These are phyloP conservation scores for Synchiropus splendidus DNA, from an alignment of 2,113 vertebrate genomes.

Conservation along the genomic window DNA sequence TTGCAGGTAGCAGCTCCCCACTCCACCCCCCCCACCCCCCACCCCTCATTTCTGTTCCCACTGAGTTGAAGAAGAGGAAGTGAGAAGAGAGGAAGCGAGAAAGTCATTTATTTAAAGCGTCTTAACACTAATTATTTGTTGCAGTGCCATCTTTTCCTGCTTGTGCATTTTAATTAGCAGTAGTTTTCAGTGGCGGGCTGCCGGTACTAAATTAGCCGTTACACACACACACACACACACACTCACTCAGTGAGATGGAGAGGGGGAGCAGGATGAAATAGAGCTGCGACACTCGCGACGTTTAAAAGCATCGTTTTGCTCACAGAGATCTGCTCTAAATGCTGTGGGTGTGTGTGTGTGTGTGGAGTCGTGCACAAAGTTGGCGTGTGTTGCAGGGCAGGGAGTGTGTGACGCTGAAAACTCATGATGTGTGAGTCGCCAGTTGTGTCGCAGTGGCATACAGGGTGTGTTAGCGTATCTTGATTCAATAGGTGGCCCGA, in stretches of 20 bases:
- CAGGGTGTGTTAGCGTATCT: too few relatives aligned
- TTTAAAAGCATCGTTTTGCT: conserved; percentile 17
- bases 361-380: neutral
- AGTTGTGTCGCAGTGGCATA: too few relatives aligned
- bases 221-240: conserved; percentile 22
- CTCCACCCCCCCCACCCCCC: too few relatives aligned
- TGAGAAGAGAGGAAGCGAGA: conserved; percentile 29
- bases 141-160: conserved; percentile 38
- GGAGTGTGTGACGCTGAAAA: neutral
- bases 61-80: too few relatives aligned
- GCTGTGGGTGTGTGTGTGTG: conserved; percentile 8
- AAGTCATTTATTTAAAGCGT: conserved; percentile 58
- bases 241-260: conserved; percentile 11
- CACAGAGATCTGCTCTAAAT: conserved; percentile 18
- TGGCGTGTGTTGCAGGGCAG: too few relatives aligned
- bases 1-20: conserved; percentile 43
- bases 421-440: too few relatives aligned
- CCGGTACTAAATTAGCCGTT: conserved; percentile 59
- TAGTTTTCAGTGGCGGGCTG: conserved; percentile 49
- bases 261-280: conserved; percentile 28
- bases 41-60: too few relatives aligned
- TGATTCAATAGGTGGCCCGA: too few relatives aligned
- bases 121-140: conserved; percentile 69
- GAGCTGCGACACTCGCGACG: conserved; percentile 26
- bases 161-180: conserved; percentile 64